Percentiles rank a stretch among this genome's conserved stretches.
phyloP scores from a whole-genome alignment of 35 echinoderm and acorn worm genomes.

The Ophioderma brevispina region DNA sequence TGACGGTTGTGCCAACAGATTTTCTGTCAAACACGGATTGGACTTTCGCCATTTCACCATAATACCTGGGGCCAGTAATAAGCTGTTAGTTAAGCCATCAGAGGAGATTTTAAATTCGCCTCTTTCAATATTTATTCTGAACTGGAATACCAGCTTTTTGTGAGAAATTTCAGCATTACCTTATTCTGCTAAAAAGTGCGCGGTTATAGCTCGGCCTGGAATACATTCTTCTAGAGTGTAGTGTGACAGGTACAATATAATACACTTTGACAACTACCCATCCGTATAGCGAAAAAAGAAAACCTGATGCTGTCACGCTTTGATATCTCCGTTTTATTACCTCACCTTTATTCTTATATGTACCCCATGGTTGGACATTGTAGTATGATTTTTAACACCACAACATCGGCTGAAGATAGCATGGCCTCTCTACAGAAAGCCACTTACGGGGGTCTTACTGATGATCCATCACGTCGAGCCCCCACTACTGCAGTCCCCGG shows the following conservation, averaged over 20 bases:
- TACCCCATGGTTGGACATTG: background rate
- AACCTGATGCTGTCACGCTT: background rate
- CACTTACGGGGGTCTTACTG: conserved; percentile 18
- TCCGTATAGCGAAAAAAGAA: no score
- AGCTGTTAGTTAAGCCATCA: no score
- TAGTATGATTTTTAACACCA: conserved; percentile 43
- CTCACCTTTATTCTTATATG: background rate
- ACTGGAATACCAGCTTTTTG: background rate
- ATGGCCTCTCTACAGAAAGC: conserved; percentile 25
- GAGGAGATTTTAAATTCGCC: background rate
- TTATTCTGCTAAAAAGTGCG: no score
- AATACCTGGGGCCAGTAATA: background rate
- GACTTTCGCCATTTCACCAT: background rate
- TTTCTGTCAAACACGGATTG: background rate
- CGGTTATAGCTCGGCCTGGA: no score
- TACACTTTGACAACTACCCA: background rate
- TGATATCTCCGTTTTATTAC: background rate
- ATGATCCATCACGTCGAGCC: conserved; percentile 9
- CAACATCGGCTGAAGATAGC: conserved; percentile 6
- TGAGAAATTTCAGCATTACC: background rate
- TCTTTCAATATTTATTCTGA: background rate
- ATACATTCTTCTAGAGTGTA: no score
- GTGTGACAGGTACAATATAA: background rate
- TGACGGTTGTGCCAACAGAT: background rate
- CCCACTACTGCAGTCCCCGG: conserved; percentile 14